Base-by-base conservation (phyloP, 2,888 invertebrate genomes). In the Quadroppia sp. region DNA sequence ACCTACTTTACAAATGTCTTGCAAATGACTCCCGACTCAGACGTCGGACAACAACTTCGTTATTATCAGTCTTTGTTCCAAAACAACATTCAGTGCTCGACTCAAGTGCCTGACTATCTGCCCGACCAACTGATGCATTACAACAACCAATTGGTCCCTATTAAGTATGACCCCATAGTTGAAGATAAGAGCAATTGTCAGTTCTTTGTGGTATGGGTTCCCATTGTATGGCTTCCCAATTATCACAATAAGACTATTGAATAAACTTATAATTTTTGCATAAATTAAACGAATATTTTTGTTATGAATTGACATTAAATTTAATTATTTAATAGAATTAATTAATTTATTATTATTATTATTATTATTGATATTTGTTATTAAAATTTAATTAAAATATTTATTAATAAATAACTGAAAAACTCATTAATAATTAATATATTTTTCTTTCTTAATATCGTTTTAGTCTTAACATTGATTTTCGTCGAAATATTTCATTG, bases 141-240 rank as follows among this genome's bases (percentile, higher is more conserved):
- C 59, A 15, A 56, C 4, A 11, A 56, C 2, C 20, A 11, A 15
- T 25, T 23, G 4, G 28, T 23, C 3, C 56, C 56, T 7, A n/a
- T 56, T 25, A 56, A 59, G 30, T 59, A 59, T 15, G 59, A 59
- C 17, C 4, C 28, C 4, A 4, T 59, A 30, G 20, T 17, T 30
- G 59, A 59, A 17, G 59, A 59, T 4, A 32, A 59, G 17, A 59
- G 17, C 30, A 30, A 4, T 17, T 30, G 15, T n/a, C 11, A 59
- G 11, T 59, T 28, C 30, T 30, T 59, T 30, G 59, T 59, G 2
- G 59, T 59, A 1, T 59, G 59, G 30, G 59, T 59, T 30, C 59
- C 59, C 4, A n/a, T 59, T n/a, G 59, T 59, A 30, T 30, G 59
- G 30, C 13, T 59, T 13, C 59, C 59, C 59, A 25, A 30, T 9